Evolutionary conservation across 2,888 invertebrate genomes (phyloP).

Genomic region (Yponomeuta sedellus): DNA sequence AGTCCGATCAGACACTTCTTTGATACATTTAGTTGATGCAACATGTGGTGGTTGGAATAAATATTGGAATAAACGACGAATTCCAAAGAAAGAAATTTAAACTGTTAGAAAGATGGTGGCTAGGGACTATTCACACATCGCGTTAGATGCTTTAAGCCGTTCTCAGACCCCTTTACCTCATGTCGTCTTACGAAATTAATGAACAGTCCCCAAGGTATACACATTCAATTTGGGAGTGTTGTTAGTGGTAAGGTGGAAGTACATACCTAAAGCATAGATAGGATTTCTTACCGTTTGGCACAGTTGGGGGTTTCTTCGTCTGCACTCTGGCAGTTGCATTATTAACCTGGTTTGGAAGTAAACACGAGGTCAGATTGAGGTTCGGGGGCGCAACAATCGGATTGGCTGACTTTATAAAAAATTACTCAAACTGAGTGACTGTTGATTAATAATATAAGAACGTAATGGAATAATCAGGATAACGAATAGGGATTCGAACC

Average conservation of each 20-base stretch:
- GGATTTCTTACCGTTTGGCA: constrained; percentile 88
- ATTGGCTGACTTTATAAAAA: constrained; percentile 41
- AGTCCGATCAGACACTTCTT: constrained; percentile 20
- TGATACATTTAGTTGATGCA: background rate
- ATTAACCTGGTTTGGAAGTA: constrained; percentile 88
- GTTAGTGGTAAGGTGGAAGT: background rate
- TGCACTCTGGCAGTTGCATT: constrained; percentile 99
- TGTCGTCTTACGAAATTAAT: too few species aligned
- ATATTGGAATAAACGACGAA: background rate
- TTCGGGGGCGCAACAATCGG: constrained; percentile 22
- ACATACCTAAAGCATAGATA: background rate
- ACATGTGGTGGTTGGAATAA: background rate
- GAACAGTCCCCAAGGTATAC: too few species aligned
- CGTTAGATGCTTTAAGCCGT: too few species aligned
- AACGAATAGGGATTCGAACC: constrained; percentile 10
- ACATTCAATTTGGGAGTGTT: background rate
- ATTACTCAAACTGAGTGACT: constrained; percentile 12
- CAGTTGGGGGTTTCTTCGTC: constrained; percentile 96
- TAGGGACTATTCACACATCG: background rate
- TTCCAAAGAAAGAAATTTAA: background rate
- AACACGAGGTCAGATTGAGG: constrained; percentile 48
- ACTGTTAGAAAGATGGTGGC: background rate
- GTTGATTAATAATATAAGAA: constrained; percentile 16
- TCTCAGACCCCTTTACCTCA: too few species aligned
- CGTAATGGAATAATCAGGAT: background rate